A percentile compares a stretch with the other conserved stretches of the same genome.
phyloP scores from a whole-genome alignment of 1,140 invertebrate genomes.

The Bombus soroeensis region DNA sequence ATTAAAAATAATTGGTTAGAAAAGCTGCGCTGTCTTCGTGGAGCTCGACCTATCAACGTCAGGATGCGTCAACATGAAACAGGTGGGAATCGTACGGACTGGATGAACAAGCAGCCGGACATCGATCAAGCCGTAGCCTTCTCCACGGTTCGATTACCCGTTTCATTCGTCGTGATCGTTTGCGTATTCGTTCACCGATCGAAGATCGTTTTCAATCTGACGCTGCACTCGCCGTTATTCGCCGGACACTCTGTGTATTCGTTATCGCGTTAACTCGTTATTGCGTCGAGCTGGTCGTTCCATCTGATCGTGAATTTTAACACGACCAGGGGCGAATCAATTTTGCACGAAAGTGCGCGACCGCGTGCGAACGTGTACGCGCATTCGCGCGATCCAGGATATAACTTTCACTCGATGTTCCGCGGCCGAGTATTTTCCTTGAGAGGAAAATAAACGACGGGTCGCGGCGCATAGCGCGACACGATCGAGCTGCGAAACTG shows the following conservation, averaged over 20 bases:
- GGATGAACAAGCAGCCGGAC: neutral
- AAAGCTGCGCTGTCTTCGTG: slow-evolving; percentile 40
- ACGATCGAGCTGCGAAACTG: neutral
- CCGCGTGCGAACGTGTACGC: neutral
- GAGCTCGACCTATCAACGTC: too few relatives aligned
- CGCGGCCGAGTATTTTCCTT: slow-evolving; percentile 27
- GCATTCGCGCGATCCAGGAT: neutral
- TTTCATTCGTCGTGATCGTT: slow-evolving; percentile 11
- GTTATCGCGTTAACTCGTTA: slow-evolving; percentile 42
- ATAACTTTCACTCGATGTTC: slow-evolving; percentile 32
- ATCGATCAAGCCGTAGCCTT: neutral
- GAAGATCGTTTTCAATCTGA: slow-evolving; percentile 41
- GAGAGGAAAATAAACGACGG: slow-evolving; percentile 34
- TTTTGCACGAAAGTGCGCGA: slow-evolving; percentile 21
- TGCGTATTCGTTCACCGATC: neutral
- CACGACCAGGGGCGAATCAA: slow-evolving; percentile 12
- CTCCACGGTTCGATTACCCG: neutral
- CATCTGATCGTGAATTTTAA: slow-evolving; percentile 33
- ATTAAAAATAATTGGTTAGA: slow-evolving; percentile 69
- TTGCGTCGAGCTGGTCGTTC: neutral
- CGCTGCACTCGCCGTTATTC: neutral
- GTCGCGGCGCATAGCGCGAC: neutral
- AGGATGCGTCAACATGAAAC: neutral
- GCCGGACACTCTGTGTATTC: neutral
- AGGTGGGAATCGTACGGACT: slow-evolving; percentile 8